Percentiles rank a stretch among this genome's conserved stretches.
Conservation (phyloP, 2,113 vertebrate genomes). For the Rhegmatorhina hoffmannsi region DNA sequence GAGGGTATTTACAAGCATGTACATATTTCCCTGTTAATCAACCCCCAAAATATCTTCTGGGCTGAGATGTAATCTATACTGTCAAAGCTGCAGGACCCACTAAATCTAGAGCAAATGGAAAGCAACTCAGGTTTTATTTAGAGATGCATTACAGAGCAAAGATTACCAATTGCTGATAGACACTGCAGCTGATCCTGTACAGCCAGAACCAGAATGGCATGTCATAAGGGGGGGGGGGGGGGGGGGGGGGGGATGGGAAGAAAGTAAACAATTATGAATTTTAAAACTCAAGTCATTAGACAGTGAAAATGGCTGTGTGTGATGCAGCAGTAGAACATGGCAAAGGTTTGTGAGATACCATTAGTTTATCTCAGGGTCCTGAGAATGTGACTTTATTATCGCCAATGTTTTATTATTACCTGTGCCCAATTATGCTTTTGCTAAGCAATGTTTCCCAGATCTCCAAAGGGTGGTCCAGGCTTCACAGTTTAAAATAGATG, state of each 20-base stretch:
- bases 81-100: background rate
- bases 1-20: background rate
- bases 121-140: slow-evolving; percentile 13
- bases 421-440: background rate
- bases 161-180: background rate
- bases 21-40: background rate
- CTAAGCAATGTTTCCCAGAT: slow-evolving; percentile 1
- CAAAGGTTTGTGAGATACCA: background rate
- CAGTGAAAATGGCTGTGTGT: background rate
- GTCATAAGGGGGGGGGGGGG: too few relatives aligned
- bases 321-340: background rate
- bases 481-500: slow-evolving; percentile 42
- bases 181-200: background rate
- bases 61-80: background rate
- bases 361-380: background rate
- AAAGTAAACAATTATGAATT: background rate
- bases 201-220: background rate
- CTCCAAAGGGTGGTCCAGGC: slow-evolving; percentile 24
- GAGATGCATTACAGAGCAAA: background rate
- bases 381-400: slow-evolving; percentile 3
- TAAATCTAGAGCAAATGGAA: background rate
- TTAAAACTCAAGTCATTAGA: background rate
- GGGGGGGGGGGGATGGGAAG: too few relatives aligned
- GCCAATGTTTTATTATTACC: background rate
- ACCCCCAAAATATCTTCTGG: background rate